Conservation (phyloP, 2,888 invertebrate genomes). For the Seira ritae region DNA sequence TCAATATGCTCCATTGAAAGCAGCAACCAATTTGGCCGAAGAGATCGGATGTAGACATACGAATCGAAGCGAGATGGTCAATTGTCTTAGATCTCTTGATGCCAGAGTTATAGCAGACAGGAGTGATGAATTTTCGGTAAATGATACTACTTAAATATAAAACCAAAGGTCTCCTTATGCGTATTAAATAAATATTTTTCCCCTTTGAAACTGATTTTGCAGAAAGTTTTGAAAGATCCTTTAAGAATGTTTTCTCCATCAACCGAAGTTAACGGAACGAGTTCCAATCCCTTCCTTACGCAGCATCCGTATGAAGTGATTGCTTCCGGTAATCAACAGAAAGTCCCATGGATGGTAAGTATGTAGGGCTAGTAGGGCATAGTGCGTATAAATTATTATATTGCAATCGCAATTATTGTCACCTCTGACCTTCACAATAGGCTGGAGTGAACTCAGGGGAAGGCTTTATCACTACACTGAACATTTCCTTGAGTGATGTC, state of each 20-base stretch:
- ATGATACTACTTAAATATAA: background rate
- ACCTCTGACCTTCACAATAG: too few species aligned
- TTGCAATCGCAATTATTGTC: too few species aligned
- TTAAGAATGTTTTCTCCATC: constrained; percentile 28
- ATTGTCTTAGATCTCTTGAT: constrained; percentile 20
- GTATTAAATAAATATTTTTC: too few species aligned
- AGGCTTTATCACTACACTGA: constrained; percentile 4
- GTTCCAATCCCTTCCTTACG: constrained; percentile 19
- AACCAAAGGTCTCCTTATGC: too few species aligned
- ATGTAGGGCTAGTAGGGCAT: too few species aligned
- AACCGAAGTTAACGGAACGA: background rate
- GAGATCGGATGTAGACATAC: constrained; percentile 37
- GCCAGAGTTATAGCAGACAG: constrained; percentile 1
- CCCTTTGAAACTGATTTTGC: too few species aligned
- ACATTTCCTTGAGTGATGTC: constrained; percentile 3
- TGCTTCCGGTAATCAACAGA: background rate
- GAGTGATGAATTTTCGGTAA: constrained; percentile 34
- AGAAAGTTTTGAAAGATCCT: constrained; percentile 42
- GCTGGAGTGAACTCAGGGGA: constrained; percentile 30
- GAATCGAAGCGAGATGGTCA: constrained; percentile 22
- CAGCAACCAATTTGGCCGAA: constrained; percentile 4
- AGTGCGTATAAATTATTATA: too few species aligned
- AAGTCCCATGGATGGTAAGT: constrained; percentile 34
- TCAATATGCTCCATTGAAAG: constrained; percentile 15
- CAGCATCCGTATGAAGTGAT: constrained; percentile 36